Base-by-base conservation (phyloP, 2,888 invertebrate genomes). In the Andrena hattorfiana region DNA sequence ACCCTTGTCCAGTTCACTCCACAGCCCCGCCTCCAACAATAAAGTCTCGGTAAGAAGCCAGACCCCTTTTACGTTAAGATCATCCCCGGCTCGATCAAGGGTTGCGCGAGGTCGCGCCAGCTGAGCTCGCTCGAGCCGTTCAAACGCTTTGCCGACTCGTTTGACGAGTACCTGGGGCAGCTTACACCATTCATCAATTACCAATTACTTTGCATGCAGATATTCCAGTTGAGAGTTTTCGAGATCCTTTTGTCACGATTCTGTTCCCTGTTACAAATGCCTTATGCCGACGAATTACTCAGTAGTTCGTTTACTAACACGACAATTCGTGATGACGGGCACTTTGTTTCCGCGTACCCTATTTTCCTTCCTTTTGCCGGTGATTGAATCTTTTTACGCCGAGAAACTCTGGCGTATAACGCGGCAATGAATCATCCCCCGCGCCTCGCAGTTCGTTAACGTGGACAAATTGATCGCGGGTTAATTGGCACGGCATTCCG, bases 11-110 rank as follows among this genome's bases (percentile, higher is more conserved):
- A 94, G 94, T 70, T 94, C 94, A 49, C 94, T 94, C 8, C 95
- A 95, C 88, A 95, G 95, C 92, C 95, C 96, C 56, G 95, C 95
- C 54, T 95, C 95, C 76, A 95, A 95, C 90, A 95, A 94, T 90
- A 96, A 96, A 94, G 95, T 96, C 87, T 96, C 96, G 94, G 96
- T 96, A 94, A 95, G 95, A 79, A 71, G 7, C 62, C 32, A 28
- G 70, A 63, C 60, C 71, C 67, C 54, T 32, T 67, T 71, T 32
- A 56, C 54, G 54, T 48, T 92, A 72, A 81, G 63, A 32, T 71
- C 56, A 32, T 71, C 51, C 30, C 16, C 26, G 42, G 71, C 62
- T 59, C 42, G 28, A 35, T 54, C 30, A 75, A 69, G 62, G 68
- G 26, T 77, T 42, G 72, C 35, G 69, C 68, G 56, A 13, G 63